These are phyloP conservation scores for Lordiphosa andalusiaca DNA, from an alignment of 2,888 invertebrate genomes.

Conservation along the genomic window DNA sequence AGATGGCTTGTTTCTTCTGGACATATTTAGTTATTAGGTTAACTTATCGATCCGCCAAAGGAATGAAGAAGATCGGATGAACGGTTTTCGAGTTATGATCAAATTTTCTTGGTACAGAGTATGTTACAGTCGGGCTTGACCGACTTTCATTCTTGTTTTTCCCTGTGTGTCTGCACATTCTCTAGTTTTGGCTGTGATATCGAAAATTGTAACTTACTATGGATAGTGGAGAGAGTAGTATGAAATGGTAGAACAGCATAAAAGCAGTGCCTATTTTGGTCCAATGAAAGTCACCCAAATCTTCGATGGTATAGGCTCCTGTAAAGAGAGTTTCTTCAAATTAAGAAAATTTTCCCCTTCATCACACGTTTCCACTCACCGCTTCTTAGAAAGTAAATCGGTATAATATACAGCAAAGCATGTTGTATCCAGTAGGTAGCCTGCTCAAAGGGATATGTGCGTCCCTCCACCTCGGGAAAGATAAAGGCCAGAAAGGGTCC, in stretches of 20 bases:
- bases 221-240: constrained; percentile 84
- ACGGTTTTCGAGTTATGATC: no score
- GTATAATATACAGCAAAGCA: constrained; percentile 95
- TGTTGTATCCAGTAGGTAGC: constrained; percentile 98
- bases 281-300: constrained; percentile 89
- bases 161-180: no score
- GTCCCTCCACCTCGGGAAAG: constrained; percentile 96
- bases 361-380: constrained; percentile 82
- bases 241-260: constrained; percentile 91
- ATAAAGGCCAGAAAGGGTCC: constrained; percentile 95
- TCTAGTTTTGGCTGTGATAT: no score
- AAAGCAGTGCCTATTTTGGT: constrained; percentile 88
- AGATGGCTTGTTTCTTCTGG: no score
- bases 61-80: no score
- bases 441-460: constrained; percentile 94
- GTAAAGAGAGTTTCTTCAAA: constrained; percentile 66
- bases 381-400: constrained; percentile 93
- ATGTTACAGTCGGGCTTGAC: no score
- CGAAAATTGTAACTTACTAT: constrained; percentile 81
- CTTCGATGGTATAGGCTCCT: constrained; percentile 92
- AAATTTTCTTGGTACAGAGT: no score
- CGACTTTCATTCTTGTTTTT: no score
- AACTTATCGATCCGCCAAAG: no score
- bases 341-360: no score
- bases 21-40: no score